Base-by-base conservation (phyloP, 1,140 invertebrate genomes). In the Panagrolaimus sp. region DNA sequence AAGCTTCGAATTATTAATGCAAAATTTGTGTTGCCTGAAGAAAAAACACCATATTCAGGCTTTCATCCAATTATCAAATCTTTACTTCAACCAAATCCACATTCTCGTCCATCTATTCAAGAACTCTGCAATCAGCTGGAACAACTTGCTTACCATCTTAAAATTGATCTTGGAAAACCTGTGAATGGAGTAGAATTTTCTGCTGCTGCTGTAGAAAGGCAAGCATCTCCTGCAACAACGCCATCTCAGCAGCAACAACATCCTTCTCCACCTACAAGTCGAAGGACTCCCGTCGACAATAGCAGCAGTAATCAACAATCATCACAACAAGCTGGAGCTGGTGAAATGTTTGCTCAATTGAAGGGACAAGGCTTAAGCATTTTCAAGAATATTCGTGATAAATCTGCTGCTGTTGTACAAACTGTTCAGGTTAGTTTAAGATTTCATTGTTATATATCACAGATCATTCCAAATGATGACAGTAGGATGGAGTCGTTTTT, bases 1-100 rank as follows among this genome's bases (percentile, higher is more conserved):
- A 98, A 98, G 84, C 84, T 99, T 71, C 88, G 86, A 52, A 97
- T 98, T 74, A 87, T 98, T 8, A 98, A 98, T 87, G 94, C 90
- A 71, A 98, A 97, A 82, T 98, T 92, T 84, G 88, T 87, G 58
- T 88, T 95, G 58, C 90, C 94, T 70, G 87, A 89, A 21, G 87
- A 88, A 68, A 91, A 94, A 85, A 88, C 89, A 67, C 88, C 89
- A 75, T 91, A 90, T 81, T 86, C 88, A 68, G 90, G 91, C 82
- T 91, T 96, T 81, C 90, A 96, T 85, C 90, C 93, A 75, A 43
- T 69, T 79, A 24, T 84, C 89, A 91, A 87, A 82, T 90, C 90
- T 28, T 92, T 91, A 85, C 87, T 97, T 10, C 81, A 84, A 74
- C 82, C 92, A 10, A 90, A 94, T 82, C 93, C 93, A 0, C 86